Evolutionary conservation across 2,113 vertebrate species (phyloP).

Genomic region (Phalacrocorax aristotelis): DNA sequence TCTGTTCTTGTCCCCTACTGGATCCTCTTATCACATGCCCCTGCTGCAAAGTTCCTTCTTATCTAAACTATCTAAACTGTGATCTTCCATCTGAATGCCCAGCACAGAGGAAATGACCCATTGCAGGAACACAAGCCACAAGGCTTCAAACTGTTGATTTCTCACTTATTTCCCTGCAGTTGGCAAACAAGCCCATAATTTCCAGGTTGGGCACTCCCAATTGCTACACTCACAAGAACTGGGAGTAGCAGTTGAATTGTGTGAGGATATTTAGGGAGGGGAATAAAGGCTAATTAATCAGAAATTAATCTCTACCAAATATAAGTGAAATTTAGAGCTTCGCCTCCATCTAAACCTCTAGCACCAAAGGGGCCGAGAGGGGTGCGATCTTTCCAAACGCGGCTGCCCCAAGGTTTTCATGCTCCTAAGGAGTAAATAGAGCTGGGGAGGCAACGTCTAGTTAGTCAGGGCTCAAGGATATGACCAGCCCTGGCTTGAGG

Average conservation of each 20-base stretch:
- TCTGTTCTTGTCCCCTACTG: constrained; percentile 27
- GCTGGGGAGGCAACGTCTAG: neutral
- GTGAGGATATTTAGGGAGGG: neutral
- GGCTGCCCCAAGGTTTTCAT: neutral
- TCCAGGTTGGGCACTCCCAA: neutral
- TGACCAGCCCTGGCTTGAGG: neutral
- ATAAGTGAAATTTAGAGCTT: neutral
- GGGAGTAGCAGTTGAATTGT: neutral
- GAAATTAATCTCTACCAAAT: neutral
- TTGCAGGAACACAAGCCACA: neutral
- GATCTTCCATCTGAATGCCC: constrained; percentile 24
- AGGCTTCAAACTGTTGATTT: constrained; percentile 18
- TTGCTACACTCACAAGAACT: neutral
- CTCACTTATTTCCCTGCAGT: constrained; percentile 1
- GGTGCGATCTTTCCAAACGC: neutral
- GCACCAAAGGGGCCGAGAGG: neutral
- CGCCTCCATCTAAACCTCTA: neutral
- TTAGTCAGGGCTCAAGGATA: neutral
- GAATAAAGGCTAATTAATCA: neutral
- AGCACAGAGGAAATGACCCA: constrained; percentile 4
- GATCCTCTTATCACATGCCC: constrained; percentile 32
- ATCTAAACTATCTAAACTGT: constrained; percentile 46
- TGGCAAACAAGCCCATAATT: neutral
- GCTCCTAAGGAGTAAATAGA: neutral
- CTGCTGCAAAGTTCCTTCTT: constrained; percentile 44